These are phyloP conservation scores for Apotomis capreana DNA, from an alignment of 2,888 invertebrate species.

Conservation along the genomic window DNA sequence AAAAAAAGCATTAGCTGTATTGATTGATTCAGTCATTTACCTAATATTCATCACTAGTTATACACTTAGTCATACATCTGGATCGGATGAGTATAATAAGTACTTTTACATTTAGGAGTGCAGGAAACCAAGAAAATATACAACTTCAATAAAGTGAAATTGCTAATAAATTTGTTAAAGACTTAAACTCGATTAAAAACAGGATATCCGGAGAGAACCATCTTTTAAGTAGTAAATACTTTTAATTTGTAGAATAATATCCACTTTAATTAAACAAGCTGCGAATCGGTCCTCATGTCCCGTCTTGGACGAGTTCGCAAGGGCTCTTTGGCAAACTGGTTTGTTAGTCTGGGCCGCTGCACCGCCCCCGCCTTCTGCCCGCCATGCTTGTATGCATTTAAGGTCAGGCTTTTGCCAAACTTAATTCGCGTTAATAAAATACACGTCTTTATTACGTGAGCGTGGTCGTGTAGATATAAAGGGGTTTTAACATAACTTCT, in stretches of 20 bases:
- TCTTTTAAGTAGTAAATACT: constrained; percentile 5
- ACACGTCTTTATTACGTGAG: constrained; percentile 7
- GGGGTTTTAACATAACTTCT: neutral
- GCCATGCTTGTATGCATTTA: constrained; percentile 40
- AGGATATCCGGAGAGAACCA: neutral
- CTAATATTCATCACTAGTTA: no score
- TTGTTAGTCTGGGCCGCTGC: constrained; percentile 57
- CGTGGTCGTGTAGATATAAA: neutral
- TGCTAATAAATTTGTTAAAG: neutral
- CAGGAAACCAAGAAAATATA: no score
- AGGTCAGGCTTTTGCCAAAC: constrained; percentile 36
- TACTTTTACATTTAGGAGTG: no score
- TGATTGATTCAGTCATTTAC: neutral
- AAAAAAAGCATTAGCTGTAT: neutral
- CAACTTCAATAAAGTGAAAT: no score
- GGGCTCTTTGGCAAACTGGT: constrained; percentile 75
- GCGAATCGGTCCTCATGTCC: constrained; percentile 55
- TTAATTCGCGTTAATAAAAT: constrained; percentile 27
- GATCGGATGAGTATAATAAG: no score
- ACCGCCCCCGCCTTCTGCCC: constrained; percentile 48
- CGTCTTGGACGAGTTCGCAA: constrained; percentile 61
- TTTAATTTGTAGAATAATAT: constrained; percentile 25
- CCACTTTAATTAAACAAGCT: constrained; percentile 48
- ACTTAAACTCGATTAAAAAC: neutral
- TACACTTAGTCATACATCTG: no score